Percentiles rank a stretch among this genome's conserved stretches.
Conservation (phyloP, 2,797 vertebrate genomes). For the Sarcophilus harrisii region DNA sequence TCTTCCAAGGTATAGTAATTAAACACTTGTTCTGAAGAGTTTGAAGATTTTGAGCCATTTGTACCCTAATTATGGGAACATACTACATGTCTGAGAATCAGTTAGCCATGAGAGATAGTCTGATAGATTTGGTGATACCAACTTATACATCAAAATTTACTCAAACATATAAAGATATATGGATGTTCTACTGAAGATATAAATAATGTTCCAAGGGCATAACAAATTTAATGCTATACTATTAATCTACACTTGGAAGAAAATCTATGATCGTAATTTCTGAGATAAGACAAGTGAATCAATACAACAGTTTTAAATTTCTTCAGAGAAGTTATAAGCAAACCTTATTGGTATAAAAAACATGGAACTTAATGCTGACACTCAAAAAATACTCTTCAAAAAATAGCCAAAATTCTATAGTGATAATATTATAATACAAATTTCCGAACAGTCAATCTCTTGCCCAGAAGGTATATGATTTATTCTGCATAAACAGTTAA, state of each 20-base stretch:
- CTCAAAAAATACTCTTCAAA: background rate
- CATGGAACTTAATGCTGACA: background rate
- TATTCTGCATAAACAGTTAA: background rate
- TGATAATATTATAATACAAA: slow-evolving; percentile 31
- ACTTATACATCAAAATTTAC: slow-evolving; percentile 3
- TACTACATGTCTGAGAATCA: background rate
- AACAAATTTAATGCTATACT: slow-evolving; percentile 15
- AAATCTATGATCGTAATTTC: slow-evolving; percentile 40
- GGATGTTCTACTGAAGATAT: background rate
- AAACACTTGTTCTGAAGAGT: background rate
- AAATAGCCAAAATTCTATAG: background rate
- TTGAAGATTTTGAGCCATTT: background rate
- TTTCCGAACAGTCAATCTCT: background rate
- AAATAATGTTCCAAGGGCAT: slow-evolving; percentile 38
- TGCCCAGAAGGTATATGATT: background rate
- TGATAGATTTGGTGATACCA: slow-evolving; percentile 2
- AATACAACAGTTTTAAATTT: slow-evolving; percentile 17
- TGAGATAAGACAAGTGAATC: slow-evolving; percentile 23
- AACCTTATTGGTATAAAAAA: slow-evolving; percentile 5
- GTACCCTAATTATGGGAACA: background rate
- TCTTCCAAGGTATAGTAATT: slow-evolving; percentile 6
- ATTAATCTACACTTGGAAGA: slow-evolving; percentile 12
- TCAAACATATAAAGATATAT: slow-evolving; percentile 11
- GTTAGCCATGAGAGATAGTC: background rate
- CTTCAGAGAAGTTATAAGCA: slow-evolving; percentile 31